Conservation (phyloP, 1,140 invertebrate species). For the Leptinotarsa texana region DNA sequence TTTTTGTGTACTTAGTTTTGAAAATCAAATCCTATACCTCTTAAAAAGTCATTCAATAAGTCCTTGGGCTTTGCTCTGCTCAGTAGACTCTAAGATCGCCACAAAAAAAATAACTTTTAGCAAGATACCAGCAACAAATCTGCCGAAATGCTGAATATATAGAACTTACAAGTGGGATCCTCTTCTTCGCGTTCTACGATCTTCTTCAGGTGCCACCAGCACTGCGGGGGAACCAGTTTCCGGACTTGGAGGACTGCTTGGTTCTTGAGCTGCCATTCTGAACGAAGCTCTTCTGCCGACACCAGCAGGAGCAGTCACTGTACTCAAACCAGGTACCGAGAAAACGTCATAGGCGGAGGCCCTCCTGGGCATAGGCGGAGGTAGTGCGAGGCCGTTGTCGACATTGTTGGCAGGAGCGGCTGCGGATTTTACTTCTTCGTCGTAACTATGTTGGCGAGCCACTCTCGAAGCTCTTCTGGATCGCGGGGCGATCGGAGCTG, state of each 20-base stretch:
- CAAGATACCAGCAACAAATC: too few relatives aligned
- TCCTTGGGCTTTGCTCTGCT: too few relatives aligned
- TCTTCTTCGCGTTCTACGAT: constrained; percentile 70
- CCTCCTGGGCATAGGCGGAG: constrained; percentile 69
- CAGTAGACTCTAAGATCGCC: too few relatives aligned
- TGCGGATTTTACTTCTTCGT: constrained; percentile 69
- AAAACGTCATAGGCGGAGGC: constrained; percentile 82
- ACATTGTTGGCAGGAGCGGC: constrained; percentile 30
- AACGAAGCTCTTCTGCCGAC: constrained; percentile 69
- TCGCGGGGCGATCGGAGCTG: constrained; percentile 51
- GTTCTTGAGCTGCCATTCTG: constrained; percentile 62
- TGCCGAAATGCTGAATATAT: too few relatives aligned
- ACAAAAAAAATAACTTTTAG: background rate
- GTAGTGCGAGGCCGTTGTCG: constrained; percentile 64
- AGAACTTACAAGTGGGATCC: constrained; percentile 77
- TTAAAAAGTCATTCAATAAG: too few relatives aligned
- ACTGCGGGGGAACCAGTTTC: constrained; percentile 56
- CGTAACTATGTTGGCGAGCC: constrained; percentile 77
- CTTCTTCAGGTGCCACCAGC: constrained; percentile 69
- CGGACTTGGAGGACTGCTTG: constrained; percentile 61
- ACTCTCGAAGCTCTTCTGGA: constrained; percentile 70
- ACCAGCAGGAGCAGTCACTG: constrained; percentile 53
- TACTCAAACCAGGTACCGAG: constrained; percentile 56
- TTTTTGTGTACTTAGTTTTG: too few relatives aligned
- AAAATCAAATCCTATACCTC: too few relatives aligned